A percentile compares a stretch with the other conserved stretches of the same genome.
These are phyloP conservation scores for Phaedon cochleariae DNA, from an alignment of 2,888 invertebrate genomes.

Conservation along the genomic window DNA sequence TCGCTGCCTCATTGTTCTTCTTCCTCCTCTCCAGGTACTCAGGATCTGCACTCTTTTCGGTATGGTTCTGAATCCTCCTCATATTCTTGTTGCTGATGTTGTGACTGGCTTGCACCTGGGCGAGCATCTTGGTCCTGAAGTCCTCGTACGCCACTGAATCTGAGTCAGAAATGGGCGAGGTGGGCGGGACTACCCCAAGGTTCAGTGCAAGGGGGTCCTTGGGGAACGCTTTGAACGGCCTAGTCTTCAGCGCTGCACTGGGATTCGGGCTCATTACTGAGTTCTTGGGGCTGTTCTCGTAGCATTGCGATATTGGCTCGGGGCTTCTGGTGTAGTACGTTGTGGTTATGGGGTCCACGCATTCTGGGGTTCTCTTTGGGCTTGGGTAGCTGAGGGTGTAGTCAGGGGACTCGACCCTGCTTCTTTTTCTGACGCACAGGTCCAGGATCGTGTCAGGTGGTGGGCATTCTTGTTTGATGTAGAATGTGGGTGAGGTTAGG, in stretches of 20 bases:
- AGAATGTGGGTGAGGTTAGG: background rate
- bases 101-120: conserved; percentile 70
- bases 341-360: conserved; percentile 3
- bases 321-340: conserved; percentile 9
- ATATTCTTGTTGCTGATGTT: conserved; percentile 73
- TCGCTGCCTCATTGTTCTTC: conserved; percentile 95
- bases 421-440: conserved; percentile 41
- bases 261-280: conserved; percentile 1
- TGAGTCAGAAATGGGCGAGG: conserved; percentile 55
- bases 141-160: conserved; percentile 72
- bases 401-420: conserved; percentile 26
- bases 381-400: conserved; percentile 5
- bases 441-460: conserved; percentile 36
- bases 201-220: conserved; percentile 71
- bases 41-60: conserved; percentile 66
- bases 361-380: conserved; percentile 9
- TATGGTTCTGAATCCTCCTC: conserved; percentile 62
- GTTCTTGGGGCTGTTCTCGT: conserved; percentile 22
- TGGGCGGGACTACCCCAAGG: conserved; percentile 58
- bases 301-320: conserved; percentile 22
- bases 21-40: conserved; percentile 86
- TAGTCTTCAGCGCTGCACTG: conserved; percentile 55
- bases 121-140: conserved; percentile 74
- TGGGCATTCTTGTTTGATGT: background rate
- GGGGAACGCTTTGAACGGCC: conserved; percentile 77